Evolutionary conservation across 2,888 invertebrate species (phyloP).

Genomic region (Platypus cylindrus): DNA sequence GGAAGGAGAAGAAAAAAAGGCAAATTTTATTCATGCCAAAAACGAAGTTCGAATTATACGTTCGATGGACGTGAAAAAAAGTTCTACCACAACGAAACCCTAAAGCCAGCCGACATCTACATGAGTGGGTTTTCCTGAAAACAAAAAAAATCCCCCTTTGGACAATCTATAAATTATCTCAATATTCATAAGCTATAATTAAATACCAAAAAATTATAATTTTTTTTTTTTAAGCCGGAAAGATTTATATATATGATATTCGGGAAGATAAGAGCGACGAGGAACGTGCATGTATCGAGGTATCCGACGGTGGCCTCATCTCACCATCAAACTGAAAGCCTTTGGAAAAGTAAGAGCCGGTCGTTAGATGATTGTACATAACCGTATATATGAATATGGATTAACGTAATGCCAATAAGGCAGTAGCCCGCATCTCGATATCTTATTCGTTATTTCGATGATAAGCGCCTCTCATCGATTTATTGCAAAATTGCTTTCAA

Average conservation of each 20-base stretch:
- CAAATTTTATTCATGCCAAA: too few species aligned
- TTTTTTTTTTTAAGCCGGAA: background rate
- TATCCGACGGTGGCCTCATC: conserved; percentile 10
- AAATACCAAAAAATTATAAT: background rate
- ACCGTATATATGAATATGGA: conserved; percentile 10
- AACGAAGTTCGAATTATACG: too few species aligned
- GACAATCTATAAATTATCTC: background rate
- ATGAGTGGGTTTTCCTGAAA: too few species aligned
- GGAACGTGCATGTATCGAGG: conserved; percentile 7
- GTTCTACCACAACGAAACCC: too few species aligned
- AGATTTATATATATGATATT: too few species aligned
- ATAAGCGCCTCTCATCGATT: conserved; percentile 5
- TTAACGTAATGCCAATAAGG: conserved; percentile 7
- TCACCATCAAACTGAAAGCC: conserved; percentile 7
- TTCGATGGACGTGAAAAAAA: too few species aligned
- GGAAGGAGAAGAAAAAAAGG: too few species aligned
- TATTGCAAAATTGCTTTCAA: conserved; percentile 6
- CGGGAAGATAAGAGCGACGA: conserved; percentile 8
- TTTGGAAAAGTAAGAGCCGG: conserved; percentile 8
- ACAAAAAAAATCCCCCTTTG: too few species aligned
- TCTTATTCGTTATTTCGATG: conserved; percentile 9
- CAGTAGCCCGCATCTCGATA: conserved; percentile 10
- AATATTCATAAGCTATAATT: background rate
- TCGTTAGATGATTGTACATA: conserved; percentile 8
- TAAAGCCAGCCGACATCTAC: too few species aligned